These are phyloP conservation scores for Eulemur macaco DNA, from an alignment of 2,113 vertebrate species.

Conservation along the genomic window DNA sequence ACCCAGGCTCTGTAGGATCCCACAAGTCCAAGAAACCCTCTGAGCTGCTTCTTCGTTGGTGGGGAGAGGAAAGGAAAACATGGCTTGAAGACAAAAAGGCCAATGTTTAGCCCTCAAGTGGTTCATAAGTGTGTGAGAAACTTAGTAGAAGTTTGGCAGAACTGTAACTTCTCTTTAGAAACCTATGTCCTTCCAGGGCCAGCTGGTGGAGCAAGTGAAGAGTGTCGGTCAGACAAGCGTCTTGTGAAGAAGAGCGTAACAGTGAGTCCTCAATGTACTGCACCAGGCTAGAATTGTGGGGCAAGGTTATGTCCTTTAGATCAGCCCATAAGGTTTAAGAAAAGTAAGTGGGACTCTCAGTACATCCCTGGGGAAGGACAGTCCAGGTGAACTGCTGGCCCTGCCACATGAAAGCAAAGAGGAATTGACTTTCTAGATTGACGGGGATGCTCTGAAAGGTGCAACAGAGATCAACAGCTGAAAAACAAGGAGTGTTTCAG, in stretches of 20 bases:
- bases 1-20: too few species aligned
- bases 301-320: neutral
- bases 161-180: neutral
- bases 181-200: neutral
- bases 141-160: neutral
- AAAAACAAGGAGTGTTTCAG: neutral
- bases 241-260: neutral
- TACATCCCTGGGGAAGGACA: neutral
- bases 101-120: neutral
- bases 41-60: neutral
- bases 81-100: neutral
- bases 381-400: neutral
- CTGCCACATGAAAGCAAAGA: neutral
- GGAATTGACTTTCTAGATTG: neutral
- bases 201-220: neutral
- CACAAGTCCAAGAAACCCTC: too few species aligned
- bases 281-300: neutral
- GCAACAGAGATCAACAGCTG: neutral
- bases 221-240: neutral
- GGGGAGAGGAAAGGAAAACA: neutral
- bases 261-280: too few species aligned
- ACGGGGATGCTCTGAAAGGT: neutral
- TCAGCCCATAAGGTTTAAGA: neutral
- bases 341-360: neutral
- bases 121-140: neutral